Evolutionary conservation across 2,113 vertebrate genomes (phyloP), one percentile per base, ranked within the genome.

Genomic region (Chionodraco myersi): DNA sequence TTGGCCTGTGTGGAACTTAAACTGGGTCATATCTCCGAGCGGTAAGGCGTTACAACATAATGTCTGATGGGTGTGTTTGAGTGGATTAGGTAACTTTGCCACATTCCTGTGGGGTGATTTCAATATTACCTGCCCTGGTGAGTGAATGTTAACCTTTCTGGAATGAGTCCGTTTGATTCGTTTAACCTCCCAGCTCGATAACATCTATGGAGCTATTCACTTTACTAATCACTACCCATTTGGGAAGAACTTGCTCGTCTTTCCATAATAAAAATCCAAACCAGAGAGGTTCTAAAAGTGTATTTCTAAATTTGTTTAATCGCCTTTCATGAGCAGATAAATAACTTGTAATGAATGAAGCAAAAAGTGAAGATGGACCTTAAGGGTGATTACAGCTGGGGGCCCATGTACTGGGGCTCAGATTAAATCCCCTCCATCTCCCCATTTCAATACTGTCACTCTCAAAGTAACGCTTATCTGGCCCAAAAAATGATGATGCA

Each of bases 1-100:
- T 21, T 16, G 47, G 47, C 36, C 63, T 72, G 47, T 49, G 36
- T 67, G 26, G 48, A 81, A 83, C 52, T 83, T 18, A 44, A 74
- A 67, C 36, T 58, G 68, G 68, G 69, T 73, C 53, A 18, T 58
- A 67, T 77, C 26, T 76, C 47, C 47, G 53, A 47, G 64, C 8
- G 5, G 47, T 34, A 18, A 18, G 10, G 66, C 30, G 58, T 69
- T 76, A 56, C 30, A 44, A 73, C 62, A 60, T 72, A 49, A 58
- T 41, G 62, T 41, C 36, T 41, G 36, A 6, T 6, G 36, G 36
- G 36, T 41, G 36, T 41, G 36, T 41, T 41, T 41, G 36, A 41
- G 36, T 6, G 36, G 36, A 41, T 41, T 41, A 41, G 36, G 36
- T 41, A 41, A 41, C 36, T 41, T 41, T 41, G 36, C 36, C 7